Percentiles rank a stretch among this genome's conserved stretches.
phyloP scores from a whole-genome alignment of 2,797 vertebrate genomes.

The Rallus crepitans region DNA sequence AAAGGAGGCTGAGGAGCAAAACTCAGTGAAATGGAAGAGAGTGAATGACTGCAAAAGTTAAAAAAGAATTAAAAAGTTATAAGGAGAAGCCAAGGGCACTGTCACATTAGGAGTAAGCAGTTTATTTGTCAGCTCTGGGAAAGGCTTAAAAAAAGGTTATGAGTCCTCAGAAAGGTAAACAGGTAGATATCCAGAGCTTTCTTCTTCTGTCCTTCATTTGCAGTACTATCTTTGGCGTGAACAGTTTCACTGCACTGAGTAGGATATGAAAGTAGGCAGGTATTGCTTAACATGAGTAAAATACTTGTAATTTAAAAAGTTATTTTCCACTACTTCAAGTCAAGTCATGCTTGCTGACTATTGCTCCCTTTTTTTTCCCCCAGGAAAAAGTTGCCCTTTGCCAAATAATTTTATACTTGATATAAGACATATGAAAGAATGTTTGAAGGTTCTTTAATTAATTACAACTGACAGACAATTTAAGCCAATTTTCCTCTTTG shows the following conservation, averaged over 20 bases:
- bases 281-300: neutral
- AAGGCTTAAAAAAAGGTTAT: neutral
- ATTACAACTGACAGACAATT: constrained; percentile 29
- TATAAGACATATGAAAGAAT: constrained; percentile 1
- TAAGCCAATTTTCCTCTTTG: constrained; percentile 25
- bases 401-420: neutral
- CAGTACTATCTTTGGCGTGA: neutral
- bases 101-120: neutral
- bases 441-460: constrained; percentile 18
- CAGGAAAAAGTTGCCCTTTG: neutral
- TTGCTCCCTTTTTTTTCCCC: neutral
- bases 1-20: neutral
- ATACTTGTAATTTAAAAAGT: neutral
- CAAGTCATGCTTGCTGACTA: neutral
- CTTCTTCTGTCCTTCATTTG: neutral
- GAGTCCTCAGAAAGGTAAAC: neutral
- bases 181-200: neutral
- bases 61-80: neutral
- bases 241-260: neutral
- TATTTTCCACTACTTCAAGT: neutral
- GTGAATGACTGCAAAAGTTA: neutral
- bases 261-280: neutral
- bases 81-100: neutral
- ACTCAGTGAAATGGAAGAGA: neutral
- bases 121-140: neutral